phyloP scores from a whole-genome alignment of 1,140 invertebrate genomes.

The Ooceraea biroi region DNA sequence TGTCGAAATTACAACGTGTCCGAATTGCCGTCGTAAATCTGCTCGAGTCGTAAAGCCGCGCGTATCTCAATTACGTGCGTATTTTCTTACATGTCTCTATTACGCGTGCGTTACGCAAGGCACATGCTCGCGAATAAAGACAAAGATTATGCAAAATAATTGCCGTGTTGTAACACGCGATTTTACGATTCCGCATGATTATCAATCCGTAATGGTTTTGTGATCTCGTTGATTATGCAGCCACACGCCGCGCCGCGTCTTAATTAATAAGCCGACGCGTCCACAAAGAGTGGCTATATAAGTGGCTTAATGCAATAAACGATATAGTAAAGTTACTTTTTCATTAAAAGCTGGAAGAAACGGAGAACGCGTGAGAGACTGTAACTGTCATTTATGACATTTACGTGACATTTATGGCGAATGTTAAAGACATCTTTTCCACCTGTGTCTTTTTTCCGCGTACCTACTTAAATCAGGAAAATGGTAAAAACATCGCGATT shows the following conservation, averaged over 20 bases:
- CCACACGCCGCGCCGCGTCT: background rate
- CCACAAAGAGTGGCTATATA: no score
- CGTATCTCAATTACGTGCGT: slow-evolving; percentile 60
- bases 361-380: background rate
- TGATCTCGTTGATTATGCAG: background rate
- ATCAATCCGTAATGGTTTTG: background rate
- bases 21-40: slow-evolving; percentile 65
- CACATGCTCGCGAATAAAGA: background rate
- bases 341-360: background rate
- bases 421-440: background rate
- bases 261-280: background rate
- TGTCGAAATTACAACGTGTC: slow-evolving; percentile 64
- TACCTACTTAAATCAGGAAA: no score
- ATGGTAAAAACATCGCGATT: no score
- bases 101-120: slow-evolving; percentile 19
- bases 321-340: background rate
- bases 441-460: no score
- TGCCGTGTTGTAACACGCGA: background rate
- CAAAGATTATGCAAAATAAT: slow-evolving; percentile 24
- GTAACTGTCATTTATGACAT: background rate
- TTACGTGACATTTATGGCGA: background rate
- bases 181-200: slow-evolving; percentile 21
- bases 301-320: background rate
- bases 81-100: slow-evolving; percentile 60
- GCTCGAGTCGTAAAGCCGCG: slow-evolving; percentile 48